Evolutionary conservation across 2,797 vertebrate species (phyloP).

Genomic region (Arnoldichthys spilopterus): DNA sequence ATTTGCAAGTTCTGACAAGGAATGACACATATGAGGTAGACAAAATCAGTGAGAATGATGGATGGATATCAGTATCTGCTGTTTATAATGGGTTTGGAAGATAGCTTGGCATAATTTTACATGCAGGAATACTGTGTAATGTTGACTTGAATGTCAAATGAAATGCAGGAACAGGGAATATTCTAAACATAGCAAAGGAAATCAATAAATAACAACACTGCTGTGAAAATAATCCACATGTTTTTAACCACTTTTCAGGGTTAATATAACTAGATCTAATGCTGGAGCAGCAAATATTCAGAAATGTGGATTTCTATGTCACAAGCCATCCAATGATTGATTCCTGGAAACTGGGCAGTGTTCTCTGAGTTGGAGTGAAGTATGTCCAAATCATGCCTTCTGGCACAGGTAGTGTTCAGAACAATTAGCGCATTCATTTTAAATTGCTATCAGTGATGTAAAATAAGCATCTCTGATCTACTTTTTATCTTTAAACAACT

Average conservation of each 20-base stretch:
- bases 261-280: neutral
- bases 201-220: neutral
- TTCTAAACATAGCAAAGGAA: too few relatives aligned
- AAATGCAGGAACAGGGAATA: too few relatives aligned
- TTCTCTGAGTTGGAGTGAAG: neutral
- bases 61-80: too few relatives aligned
- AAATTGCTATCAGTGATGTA: neutral
- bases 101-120: too few relatives aligned
- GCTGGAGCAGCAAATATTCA: neutral
- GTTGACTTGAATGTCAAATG: too few relatives aligned
- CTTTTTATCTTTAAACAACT: neutral
- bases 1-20: too few relatives aligned
- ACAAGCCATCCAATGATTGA: neutral
- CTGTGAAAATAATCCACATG: neutral
- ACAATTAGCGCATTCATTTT: neutral
- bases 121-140: too few relatives aligned
- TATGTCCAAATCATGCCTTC: neutral
- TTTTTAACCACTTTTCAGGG: too few relatives aligned
- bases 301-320: neutral
- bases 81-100: too few relatives aligned
- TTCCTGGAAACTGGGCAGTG: neutral
- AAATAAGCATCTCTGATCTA: neutral
- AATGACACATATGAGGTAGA: too few relatives aligned
- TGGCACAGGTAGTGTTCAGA: neutral
- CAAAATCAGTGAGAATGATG: too few relatives aligned